Evolutionary conservation across 2,113 vertebrate species (phyloP).

Genomic region (Pipa parva): DNA sequence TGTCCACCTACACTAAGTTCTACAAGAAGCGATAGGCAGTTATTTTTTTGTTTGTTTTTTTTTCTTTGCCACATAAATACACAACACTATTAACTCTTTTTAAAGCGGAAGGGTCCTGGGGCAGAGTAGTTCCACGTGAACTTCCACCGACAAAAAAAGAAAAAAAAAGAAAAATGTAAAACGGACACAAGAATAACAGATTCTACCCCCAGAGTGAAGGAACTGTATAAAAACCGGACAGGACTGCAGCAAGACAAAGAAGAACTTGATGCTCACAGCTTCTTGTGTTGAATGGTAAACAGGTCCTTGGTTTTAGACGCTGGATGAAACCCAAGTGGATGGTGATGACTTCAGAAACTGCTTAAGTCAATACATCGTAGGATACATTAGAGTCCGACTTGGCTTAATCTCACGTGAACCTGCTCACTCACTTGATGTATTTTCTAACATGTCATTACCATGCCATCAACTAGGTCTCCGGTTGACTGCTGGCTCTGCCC

Average conservation of each 20-base stretch:
- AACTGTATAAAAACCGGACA: background rate
- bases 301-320: conserved; percentile 1
- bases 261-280: background rate
- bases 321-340: too few species aligned
- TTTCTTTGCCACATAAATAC: conserved; percentile 1
- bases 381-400: too few species aligned
- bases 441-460: background rate
- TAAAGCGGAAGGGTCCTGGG: background rate
- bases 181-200: background rate
- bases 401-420: too few species aligned
- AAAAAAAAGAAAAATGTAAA: too few species aligned
- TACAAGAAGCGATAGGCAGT: conserved; percentile 40
- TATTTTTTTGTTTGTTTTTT: background rate
- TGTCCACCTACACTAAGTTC: conserved; percentile 54
- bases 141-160: background rate
- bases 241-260: background rate
- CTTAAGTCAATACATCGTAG: too few species aligned
- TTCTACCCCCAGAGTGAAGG: background rate
- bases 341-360: background rate
- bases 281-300: background rate
- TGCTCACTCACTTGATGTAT: background rate
- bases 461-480: background rate
- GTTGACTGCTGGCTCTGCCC: background rate
- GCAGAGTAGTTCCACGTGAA: too few species aligned
- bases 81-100: conserved; percentile 10